phyloP scores from a whole-genome alignment of 2,113 vertebrate genomes.

The Alouatta palliata region DNA sequence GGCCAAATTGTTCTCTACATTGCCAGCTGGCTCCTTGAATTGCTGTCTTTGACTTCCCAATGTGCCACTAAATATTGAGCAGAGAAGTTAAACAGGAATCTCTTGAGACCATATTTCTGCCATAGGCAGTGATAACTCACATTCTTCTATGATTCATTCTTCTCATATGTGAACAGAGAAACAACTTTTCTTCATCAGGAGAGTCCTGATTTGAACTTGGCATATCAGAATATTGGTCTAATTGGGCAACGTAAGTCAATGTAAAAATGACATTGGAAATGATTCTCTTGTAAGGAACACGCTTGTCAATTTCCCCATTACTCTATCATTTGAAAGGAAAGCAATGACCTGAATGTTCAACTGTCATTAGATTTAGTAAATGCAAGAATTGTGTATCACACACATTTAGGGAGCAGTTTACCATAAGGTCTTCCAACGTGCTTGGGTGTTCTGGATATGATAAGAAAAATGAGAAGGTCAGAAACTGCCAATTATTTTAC shows the following conservation, averaged over 20 bases:
- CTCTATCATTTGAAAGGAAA: not conserved
- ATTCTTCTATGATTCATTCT: not conserved
- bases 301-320: not conserved
- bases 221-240: not conserved
- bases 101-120: constrained; percentile 32
- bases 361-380: not conserved
- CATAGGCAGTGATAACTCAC: not conserved
- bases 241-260: not conserved
- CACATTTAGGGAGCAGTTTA: not conserved
- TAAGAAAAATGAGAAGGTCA: not conserved
- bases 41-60: constrained; percentile 17
- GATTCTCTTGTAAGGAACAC: not conserved
- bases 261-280: not conserved
- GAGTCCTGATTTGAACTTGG: not conserved
- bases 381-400: not conserved
- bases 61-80: constrained; percentile 23
- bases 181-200: not conserved
- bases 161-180: not conserved
- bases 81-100: not conserved
- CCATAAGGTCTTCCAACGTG: not conserved
- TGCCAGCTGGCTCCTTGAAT: not conserved
- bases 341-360: not conserved
- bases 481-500: constrained; percentile 60
- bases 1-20: not conserved
- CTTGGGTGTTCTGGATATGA: not conserved